These are phyloP conservation scores for Cydia pomonella DNA, from an alignment of 1,140 invertebrate species.

Conservation along the genomic window DNA sequence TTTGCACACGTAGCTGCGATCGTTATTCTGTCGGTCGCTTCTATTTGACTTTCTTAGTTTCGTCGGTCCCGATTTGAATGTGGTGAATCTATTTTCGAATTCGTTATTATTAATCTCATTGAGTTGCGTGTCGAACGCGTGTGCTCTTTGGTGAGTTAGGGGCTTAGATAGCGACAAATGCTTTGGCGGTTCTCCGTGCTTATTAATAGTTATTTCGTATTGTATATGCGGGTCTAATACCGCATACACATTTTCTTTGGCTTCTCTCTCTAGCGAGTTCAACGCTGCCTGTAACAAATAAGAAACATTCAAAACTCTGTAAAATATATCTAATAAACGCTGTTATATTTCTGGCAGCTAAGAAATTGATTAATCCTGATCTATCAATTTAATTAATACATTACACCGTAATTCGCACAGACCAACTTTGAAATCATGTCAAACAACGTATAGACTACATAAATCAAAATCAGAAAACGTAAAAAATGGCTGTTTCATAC, in stretches of 20 bases:
- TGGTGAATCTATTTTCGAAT: slow-evolving; percentile 56
- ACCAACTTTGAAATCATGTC: no score
- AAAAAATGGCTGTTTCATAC: no score
- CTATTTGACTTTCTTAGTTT: slow-evolving; percentile 67
- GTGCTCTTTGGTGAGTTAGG: slow-evolving; percentile 75
- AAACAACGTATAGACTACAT: no score
- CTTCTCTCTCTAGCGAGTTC: slow-evolving; percentile 72
- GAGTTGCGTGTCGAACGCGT: slow-evolving; percentile 64
- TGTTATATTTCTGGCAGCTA: background rate
- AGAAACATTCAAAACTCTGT: slow-evolving; percentile 33
- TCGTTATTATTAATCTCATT: slow-evolving; percentile 68
- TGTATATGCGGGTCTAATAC: slow-evolving; percentile 78
- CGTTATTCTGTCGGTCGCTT: slow-evolving; percentile 52
- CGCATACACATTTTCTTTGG: slow-evolving; percentile 81
- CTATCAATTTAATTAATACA: no score
- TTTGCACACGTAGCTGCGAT: slow-evolving; percentile 55
- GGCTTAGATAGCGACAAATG: slow-evolving; percentile 78
- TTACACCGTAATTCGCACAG: no score
- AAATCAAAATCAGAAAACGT: no score
- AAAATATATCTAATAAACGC: no score
- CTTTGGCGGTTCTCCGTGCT: slow-evolving; percentile 77
- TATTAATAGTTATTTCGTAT: slow-evolving; percentile 80
- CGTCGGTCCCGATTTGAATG: slow-evolving; percentile 56
- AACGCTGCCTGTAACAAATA: slow-evolving; percentile 64
- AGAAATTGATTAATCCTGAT: background rate